Conservation (phyloP, 2,113 vertebrate genomes). For the Hypanus sabinus region DNA sequence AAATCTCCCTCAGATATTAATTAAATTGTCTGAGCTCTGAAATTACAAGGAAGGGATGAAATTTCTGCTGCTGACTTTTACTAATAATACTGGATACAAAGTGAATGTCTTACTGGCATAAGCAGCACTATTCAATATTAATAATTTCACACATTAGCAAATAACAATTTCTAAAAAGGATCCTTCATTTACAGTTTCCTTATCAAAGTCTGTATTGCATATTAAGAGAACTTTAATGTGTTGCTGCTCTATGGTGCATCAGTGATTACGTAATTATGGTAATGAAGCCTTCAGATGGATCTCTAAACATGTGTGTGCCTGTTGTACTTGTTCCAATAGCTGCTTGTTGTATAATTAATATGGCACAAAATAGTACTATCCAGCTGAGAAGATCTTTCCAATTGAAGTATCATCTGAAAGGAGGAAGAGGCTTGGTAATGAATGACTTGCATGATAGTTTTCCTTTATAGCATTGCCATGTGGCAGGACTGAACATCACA, state of each 20-base stretch:
- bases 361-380: neutral
- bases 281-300: conserved; percentile 34
- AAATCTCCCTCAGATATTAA: neutral
- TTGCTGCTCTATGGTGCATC: neutral
- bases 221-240: neutral
- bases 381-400: conserved; percentile 28
- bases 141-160: neutral
- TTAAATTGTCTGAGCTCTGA: neutral
- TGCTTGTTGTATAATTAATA: conserved; percentile 29
- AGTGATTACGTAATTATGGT: neutral
- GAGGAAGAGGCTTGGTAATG: conserved; percentile 29
- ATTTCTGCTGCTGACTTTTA: neutral
- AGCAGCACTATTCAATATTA: neutral
- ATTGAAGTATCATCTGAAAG: conserved; percentile 18
- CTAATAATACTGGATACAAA: neutral
- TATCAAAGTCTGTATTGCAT: neutral
- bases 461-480: conserved; percentile 21
- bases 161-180: neutral
- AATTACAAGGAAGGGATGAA: neutral
- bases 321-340: conserved; percentile 28
- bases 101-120: neutral
- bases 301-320: neutral
- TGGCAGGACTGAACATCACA: neutral
- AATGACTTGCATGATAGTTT: neutral
- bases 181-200: neutral